These are phyloP conservation scores for Netelia melanura DNA, from an alignment of 2,888 invertebrate species.

Conservation along the genomic window DNA sequence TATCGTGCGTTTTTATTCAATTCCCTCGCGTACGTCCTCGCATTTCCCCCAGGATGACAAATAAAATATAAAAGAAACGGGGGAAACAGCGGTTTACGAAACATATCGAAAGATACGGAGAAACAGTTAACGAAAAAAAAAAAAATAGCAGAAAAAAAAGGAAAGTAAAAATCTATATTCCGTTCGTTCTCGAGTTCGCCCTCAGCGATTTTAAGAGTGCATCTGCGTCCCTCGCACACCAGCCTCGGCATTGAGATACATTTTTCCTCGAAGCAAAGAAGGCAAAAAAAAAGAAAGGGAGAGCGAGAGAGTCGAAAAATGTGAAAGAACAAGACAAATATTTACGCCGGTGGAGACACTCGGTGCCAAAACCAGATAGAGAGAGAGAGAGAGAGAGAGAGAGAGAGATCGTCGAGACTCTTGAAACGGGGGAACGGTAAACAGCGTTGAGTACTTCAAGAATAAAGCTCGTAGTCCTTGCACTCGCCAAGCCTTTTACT, in stretches of 20 bases:
- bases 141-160: too few relatives aligned
- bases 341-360: conserved; percentile 55
- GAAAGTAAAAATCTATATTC: not conserved
- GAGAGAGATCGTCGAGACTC: conserved; percentile 17
- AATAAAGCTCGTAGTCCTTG: conserved; percentile 51
- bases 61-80: too few relatives aligned
- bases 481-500: conserved; percentile 43
- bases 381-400: conserved; percentile 21
- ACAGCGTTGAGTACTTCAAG: conserved; percentile 60
- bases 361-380: conserved; percentile 62
- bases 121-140: too few relatives aligned
- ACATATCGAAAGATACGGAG: not conserved
- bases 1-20: too few relatives aligned
- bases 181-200: not conserved
- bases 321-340: conserved; percentile 54
- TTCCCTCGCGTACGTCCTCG: not conserved
- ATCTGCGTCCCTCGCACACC: conserved; percentile 2
- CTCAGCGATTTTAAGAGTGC: not conserved
- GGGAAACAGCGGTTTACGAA: too few relatives aligned
- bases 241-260: conserved; percentile 20
- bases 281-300: not conserved
- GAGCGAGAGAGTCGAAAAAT: conserved; percentile 27
- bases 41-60: not conserved
- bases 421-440: conserved; percentile 56
- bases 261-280: conserved; percentile 11